Percentiles rank a stretch among this genome's conserved stretches.
Conservation (phyloP, 2,888 invertebrate genomes). For the Holacanthella duospinosa region DNA sequence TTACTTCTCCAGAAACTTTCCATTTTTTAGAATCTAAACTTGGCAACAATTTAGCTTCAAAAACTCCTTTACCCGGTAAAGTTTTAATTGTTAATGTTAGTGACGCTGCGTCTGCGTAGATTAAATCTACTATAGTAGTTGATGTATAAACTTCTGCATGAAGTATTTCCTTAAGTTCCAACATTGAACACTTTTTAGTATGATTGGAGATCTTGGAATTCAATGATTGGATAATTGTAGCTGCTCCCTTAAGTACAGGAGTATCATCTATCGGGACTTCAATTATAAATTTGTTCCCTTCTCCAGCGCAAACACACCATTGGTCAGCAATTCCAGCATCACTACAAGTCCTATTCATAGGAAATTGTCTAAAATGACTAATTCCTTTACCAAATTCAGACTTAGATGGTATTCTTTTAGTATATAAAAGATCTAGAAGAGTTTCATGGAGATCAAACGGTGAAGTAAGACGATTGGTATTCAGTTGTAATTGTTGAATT, state of each 20-base stretch:
- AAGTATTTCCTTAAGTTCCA: too few relatives aligned
- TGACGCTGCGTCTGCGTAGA: neutral
- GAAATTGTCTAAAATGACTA: constrained; percentile 65
- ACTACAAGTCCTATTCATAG: constrained; percentile 60
- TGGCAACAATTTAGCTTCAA: constrained; percentile 63
- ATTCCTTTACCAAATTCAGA: too few relatives aligned
- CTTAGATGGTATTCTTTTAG: neutral
- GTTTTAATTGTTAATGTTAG: constrained; percentile 16
- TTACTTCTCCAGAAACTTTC: constrained; percentile 10
- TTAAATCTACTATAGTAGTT: neutral
- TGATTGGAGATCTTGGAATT: constrained; percentile 44
- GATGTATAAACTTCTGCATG: too few relatives aligned
- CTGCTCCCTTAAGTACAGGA: constrained; percentile 22
- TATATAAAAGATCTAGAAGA: constrained; percentile 22
- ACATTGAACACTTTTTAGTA: too few relatives aligned
- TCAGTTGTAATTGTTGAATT: constrained; percentile 49
- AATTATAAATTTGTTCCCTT: too few relatives aligned
- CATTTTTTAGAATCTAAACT: neutral
- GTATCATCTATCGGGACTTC: constrained; percentile 45
- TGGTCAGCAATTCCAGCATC: constrained; percentile 66
- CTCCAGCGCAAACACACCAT: constrained; percentile 86
- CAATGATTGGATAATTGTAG: neutral
- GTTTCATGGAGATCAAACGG: constrained; percentile 61
- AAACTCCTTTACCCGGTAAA: constrained; percentile 57
- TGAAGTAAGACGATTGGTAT: constrained; percentile 51